Percentiles rank a stretch among this genome's conserved stretches.
Evolutionary conservation across 2,113 vertebrate species (phyloP).

Genomic region (Bubo scandiacus): DNA sequence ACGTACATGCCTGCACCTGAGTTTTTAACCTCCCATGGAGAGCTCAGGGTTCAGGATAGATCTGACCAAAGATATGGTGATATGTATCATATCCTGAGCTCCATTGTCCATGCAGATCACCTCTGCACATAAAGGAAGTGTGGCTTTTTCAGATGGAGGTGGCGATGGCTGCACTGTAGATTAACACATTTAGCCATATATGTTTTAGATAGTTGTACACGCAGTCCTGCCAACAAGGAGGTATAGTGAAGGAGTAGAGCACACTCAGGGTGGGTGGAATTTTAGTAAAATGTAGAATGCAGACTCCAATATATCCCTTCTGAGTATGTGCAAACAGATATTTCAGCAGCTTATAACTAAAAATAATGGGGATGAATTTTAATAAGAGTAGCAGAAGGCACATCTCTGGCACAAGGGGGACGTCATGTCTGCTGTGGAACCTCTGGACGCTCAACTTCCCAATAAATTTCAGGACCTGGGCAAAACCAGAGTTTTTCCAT

Average conservation of each 20-base stretch:
- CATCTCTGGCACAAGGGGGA: neutral
- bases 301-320: neutral
- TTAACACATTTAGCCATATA: neutral
- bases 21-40: neutral
- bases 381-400: neutral
- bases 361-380: constrained; percentile 1
- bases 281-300: neutral
- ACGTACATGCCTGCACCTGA: neutral
- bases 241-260: neutral
- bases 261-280: neutral
- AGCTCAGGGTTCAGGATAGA: accelerated
- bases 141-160: neutral
- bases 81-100: neutral
- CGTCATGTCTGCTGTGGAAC: neutral
- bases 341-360: constrained; percentile 13
- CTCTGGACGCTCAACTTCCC: neutral
- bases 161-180: neutral
- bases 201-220: neutral
- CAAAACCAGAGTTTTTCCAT: neutral
- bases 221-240: neutral
- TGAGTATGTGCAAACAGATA: neutral
- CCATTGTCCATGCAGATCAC: accelerated
- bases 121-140: neutral
- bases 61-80: neutral
- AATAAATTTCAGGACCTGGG: neutral